phyloP scores from a whole-genome alignment of 2,888 invertebrate species.

The Diaphora mendica region DNA sequence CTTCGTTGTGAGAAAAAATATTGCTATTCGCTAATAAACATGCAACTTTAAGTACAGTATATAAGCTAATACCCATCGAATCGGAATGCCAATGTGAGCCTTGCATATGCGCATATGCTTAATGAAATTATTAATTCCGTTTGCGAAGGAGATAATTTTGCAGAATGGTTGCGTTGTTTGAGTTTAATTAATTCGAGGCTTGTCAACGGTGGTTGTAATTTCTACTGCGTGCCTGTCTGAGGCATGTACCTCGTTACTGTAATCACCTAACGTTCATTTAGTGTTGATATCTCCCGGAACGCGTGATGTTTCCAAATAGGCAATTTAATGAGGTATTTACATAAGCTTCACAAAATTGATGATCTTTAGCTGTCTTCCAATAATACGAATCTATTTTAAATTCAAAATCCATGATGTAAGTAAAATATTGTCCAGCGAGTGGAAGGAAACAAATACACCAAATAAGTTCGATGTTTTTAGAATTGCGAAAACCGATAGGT shows the following conservation, averaged over 20 bases:
- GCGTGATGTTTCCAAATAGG: slow-evolving; percentile 33
- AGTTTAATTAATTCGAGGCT: slow-evolving; percentile 84
- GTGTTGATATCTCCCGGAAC: slow-evolving; percentile 53
- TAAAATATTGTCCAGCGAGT: slow-evolving; percentile 59
- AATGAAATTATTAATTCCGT: slow-evolving; percentile 81
- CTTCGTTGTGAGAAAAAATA: background rate
- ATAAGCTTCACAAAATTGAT: slow-evolving; percentile 1
- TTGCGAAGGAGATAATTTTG: slow-evolving; percentile 80
- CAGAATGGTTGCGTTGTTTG: slow-evolving; percentile 81
- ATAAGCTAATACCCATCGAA: slow-evolving; percentile 34
- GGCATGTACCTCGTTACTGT: slow-evolving; percentile 75
- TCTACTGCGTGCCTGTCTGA: slow-evolving; percentile 74
- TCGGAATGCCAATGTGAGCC: slow-evolving; percentile 59
- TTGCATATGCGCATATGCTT: slow-evolving; percentile 61
- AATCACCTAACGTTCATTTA: slow-evolving; percentile 73
- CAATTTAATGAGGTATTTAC: slow-evolving; percentile 32
- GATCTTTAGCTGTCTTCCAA: slow-evolving; percentile 4
- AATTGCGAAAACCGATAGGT: slow-evolving; percentile 80
- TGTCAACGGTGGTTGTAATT: slow-evolving; percentile 83
- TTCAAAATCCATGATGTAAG: slow-evolving; percentile 43
- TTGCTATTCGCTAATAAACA: slow-evolving; percentile 19
- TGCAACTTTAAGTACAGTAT: slow-evolving; percentile 13
- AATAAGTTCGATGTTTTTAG: slow-evolving; percentile 78
- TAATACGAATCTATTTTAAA: slow-evolving; percentile 11
- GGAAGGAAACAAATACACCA: slow-evolving; percentile 76